A percentile compares a stretch with the other conserved stretches of the same genome.
Conservation (phyloP, 2,888 invertebrate genomes). For the Ecliptopera silaceata region DNA sequence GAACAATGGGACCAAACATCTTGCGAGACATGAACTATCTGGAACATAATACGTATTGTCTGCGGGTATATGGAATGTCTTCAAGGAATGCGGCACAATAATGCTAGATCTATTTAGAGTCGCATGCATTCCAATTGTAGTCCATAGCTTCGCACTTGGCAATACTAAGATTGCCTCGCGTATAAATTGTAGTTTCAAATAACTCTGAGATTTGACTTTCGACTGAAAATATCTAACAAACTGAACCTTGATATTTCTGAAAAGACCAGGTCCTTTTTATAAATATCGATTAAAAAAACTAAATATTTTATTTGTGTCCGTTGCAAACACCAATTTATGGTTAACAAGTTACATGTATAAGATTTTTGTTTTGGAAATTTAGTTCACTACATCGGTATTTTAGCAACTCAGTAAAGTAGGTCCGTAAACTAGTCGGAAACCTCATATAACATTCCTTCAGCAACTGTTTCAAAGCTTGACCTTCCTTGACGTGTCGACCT, state of each 20-base stretch:
- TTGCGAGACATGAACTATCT: not conserved
- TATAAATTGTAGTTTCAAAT: not conserved
- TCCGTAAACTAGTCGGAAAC: not conserved
- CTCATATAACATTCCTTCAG: slow-evolving; percentile 18
- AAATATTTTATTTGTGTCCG: too few species aligned
- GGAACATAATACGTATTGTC: slow-evolving; percentile 11
- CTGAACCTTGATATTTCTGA: not conserved
- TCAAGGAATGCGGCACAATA: slow-evolving; percentile 25
- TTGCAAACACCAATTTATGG: too few species aligned
- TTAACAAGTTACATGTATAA: too few species aligned
- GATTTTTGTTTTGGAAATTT: not conserved
- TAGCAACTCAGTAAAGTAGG: not conserved
- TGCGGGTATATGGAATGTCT: slow-evolving; percentile 13
- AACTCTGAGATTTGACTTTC: not conserved
- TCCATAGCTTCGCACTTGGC: not conserved
- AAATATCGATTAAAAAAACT: too few species aligned
- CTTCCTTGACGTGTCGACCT: slow-evolving; percentile 27
- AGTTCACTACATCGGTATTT: not conserved
- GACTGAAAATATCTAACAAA: not conserved
- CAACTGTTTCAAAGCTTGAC: slow-evolving; percentile 31
- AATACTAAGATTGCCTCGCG: not conserved
- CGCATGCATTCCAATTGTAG: slow-evolving; percentile 12
- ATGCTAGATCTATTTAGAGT: slow-evolving; percentile 26
- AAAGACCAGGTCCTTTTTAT: not conserved
- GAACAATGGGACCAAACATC: not conserved